Conservation (phyloP, 2,113 vertebrate genomes). For the Anseranas semipalmata region DNA sequence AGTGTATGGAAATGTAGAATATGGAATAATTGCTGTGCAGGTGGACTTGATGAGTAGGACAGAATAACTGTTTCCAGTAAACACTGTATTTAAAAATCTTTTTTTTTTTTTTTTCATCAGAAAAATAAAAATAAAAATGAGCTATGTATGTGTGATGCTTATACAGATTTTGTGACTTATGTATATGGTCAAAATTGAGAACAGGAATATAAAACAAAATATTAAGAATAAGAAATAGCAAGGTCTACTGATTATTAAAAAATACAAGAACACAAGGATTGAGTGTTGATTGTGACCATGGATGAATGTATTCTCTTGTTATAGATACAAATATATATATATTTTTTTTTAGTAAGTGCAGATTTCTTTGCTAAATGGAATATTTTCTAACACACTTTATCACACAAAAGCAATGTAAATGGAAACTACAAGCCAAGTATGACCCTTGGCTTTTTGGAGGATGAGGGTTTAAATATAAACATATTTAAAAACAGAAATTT, state of each 20-base stretch:
- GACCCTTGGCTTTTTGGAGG: accelerated
- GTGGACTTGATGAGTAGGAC: accelerated
- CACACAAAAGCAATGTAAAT: neutral
- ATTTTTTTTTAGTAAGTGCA: neutral
- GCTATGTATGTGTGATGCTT: neutral
- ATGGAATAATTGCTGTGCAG: accelerated
- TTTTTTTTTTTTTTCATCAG: neutral
- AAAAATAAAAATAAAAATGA: neutral
- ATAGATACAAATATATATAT: neutral
- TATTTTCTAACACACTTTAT: neutral
- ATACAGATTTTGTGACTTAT: neutral
- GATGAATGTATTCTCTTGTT: neutral
- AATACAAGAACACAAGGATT: neutral
- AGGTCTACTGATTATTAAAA: neutral
- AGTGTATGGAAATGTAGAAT: neutral
- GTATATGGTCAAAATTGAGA: neutral
- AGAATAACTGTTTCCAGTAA: neutral
- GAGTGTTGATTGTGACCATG: neutral
- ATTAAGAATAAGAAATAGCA: neutral
- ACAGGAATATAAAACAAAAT: neutral
- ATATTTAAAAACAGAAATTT: neutral
- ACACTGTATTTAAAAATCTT: neutral
- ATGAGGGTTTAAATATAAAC: too few species aligned
- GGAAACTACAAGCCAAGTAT: neutral
- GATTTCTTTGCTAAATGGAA: neutral